Conservation (phyloP, 1,140 invertebrate species). For the Cyrtorhinus lividipennis region DNA sequence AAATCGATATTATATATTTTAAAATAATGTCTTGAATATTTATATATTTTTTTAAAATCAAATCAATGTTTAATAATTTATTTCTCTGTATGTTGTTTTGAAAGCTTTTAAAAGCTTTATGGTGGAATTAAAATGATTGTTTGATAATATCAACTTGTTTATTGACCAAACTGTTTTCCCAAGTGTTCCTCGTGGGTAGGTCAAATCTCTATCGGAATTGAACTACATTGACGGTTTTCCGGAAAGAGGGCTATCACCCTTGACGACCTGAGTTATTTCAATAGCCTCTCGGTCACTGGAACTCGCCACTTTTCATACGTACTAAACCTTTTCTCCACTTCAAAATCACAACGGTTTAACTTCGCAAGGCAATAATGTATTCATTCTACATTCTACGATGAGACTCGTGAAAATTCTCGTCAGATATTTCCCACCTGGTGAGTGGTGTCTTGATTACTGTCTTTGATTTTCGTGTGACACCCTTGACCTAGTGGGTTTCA, state of each 20-base stretch:
- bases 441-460: no score
- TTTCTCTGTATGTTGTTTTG: slow-evolving; percentile 2
- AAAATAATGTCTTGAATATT: slow-evolving; percentile 1
- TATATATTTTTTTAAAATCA: slow-evolving; percentile 10
- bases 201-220: no score
- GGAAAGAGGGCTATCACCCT: no score
- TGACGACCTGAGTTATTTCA: slow-evolving; percentile 1
- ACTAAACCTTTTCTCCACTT: no score
- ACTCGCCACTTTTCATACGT: not conserved
- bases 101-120: not conserved
- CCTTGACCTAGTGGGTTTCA: no score
- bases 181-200: no score
- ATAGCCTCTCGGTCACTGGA: not conserved
- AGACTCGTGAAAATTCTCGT: slow-evolving; percentile 47
- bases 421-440: slow-evolving; percentile 49
- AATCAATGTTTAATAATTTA: slow-evolving; percentile 7
- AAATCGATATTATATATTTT: slow-evolving; percentile 3
- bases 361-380: not conserved
- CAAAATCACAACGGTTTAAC: no score
- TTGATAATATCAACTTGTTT: not conserved
- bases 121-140: not conserved
- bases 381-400: slow-evolving; percentile 33
- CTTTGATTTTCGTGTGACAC: no score
- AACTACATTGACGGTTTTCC: no score
- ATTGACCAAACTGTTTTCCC: not conserved